Evolutionary conservation across 2,113 vertebrate genomes (phyloP).

Genomic region (Oncorhynchus gorbuscha): DNA sequence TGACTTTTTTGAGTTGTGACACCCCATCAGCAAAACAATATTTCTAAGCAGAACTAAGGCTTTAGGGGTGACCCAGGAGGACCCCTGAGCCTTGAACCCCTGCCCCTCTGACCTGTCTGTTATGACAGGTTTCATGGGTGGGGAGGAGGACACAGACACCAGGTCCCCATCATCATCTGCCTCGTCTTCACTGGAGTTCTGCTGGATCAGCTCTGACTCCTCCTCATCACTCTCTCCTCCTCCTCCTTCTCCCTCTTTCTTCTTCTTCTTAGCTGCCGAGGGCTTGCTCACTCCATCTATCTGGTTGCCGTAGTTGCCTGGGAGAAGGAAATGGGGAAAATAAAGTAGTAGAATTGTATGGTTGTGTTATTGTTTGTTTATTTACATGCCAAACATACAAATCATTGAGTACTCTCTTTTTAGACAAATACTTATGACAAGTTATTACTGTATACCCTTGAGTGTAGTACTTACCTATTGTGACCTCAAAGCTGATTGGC

Average conservation of each 20-base stretch:
- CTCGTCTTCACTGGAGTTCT: slow-evolving; percentile 91
- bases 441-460: too few relatives aligned
- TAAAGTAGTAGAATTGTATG: too few relatives aligned
- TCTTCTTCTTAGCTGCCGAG: slow-evolving; percentile 65
- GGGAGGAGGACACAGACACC: slow-evolving; percentile 82
- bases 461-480: slow-evolving; percentile 81
- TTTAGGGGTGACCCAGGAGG: too few relatives aligned
- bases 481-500: slow-evolving; percentile 92
- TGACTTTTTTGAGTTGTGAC: too few relatives aligned
- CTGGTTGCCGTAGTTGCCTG: slow-evolving; percentile 96
- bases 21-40: too few relatives aligned
- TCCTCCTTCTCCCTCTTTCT: slow-evolving; percentile 75
- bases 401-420: too few relatives aligned
- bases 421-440: too few relatives aligned
- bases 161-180: slow-evolving; percentile 76
- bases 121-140: slow-evolving; percentile 88
- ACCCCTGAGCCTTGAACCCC: not conserved
- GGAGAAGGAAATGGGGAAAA: not conserved
- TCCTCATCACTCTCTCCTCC: slow-evolving; percentile 73
- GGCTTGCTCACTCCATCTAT: slow-evolving; percentile 79
- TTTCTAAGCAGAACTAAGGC: too few relatives aligned
- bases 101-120: slow-evolving; percentile 84
- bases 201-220: slow-evolving; percentile 84
- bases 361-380: too few relatives aligned
- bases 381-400: not conserved